A percentile compares a stretch with the other conserved stretches of the same genome.
These are phyloP conservation scores for Cylindroiulus punctatus DNA, from an alignment of 2,888 invertebrate genomes.

Conservation along the genomic window DNA sequence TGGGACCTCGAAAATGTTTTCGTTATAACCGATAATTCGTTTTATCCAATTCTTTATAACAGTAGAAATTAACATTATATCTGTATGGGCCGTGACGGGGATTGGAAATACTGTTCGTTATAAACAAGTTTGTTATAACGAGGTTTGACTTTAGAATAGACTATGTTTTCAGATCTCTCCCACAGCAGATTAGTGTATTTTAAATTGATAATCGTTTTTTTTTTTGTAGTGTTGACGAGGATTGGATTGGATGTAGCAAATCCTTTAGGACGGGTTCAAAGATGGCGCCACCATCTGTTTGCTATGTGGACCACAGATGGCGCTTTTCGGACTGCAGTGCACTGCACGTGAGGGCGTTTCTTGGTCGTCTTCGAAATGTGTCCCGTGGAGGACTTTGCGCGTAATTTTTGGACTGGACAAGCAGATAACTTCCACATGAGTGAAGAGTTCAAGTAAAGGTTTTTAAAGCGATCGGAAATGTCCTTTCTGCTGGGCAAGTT, in stretches of 20 bases:
- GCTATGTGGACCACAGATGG: background rate
- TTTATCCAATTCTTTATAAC: no score
- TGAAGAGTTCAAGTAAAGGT: conserved; percentile 43
- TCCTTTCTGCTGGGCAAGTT: conserved; percentile 57
- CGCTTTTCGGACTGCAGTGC: background rate
- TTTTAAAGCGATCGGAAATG: conserved; percentile 53
- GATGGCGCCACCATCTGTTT: background rate
- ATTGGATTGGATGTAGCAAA: no score
- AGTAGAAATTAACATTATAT: no score
- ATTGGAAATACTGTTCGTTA: no score
- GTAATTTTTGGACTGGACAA: conserved; percentile 29
- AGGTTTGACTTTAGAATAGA: no score
- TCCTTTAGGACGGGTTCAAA: background rate
- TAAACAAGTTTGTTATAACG: no score
- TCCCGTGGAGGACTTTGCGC: conserved; percentile 26
- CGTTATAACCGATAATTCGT: no score
- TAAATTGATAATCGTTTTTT: background rate
- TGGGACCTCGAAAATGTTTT: no score
- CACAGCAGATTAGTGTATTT: no score
- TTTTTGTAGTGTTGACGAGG: background rate
- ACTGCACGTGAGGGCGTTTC: background rate
- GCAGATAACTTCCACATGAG: conserved; percentile 26
- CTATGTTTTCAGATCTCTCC: no score
- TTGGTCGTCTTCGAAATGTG: background rate
- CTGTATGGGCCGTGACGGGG: no score